Evolutionary conservation across 2,113 vertebrate genomes (phyloP).

Genomic region (Microcebus tavaratra): DNA sequence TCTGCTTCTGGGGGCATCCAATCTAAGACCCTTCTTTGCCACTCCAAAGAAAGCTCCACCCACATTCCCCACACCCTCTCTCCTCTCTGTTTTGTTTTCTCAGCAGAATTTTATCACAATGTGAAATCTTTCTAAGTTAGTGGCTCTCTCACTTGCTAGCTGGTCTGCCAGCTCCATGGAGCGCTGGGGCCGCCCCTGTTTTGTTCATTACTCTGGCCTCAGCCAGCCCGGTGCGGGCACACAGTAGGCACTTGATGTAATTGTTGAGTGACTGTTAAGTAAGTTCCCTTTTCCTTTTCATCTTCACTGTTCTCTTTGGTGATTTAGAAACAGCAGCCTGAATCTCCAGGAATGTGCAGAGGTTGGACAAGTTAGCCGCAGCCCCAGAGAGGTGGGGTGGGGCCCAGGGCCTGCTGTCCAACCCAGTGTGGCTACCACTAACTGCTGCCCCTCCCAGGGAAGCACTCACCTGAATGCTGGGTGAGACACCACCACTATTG

Average conservation of each 20-base stretch:
- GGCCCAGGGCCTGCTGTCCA: background rate
- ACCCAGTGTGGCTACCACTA: background rate
- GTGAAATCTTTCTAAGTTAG: background rate
- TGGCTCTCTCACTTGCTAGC: accelerated
- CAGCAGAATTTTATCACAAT: background rate
- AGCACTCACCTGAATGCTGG: background rate
- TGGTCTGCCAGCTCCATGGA: background rate
- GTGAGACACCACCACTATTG: background rate
- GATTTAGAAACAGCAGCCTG: background rate
- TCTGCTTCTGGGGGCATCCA: background rate
- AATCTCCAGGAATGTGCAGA: background rate
- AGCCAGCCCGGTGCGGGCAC: background rate
- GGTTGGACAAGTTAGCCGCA: background rate
- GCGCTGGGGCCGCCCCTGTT: background rate
- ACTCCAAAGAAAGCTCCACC: background rate
- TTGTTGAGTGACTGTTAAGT: too few species aligned
- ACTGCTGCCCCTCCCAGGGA: background rate
- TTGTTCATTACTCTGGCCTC: background rate
- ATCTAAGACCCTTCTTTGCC: background rate
- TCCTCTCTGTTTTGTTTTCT: background rate
- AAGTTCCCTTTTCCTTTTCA: background rate
- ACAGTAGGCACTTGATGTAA: background rate
- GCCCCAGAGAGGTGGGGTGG: too few species aligned
- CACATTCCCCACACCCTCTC: background rate
- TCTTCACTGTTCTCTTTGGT: background rate